phyloP scores from a whole-genome alignment of 2,888 invertebrate species.

The Chrysodeixis includens region DNA sequence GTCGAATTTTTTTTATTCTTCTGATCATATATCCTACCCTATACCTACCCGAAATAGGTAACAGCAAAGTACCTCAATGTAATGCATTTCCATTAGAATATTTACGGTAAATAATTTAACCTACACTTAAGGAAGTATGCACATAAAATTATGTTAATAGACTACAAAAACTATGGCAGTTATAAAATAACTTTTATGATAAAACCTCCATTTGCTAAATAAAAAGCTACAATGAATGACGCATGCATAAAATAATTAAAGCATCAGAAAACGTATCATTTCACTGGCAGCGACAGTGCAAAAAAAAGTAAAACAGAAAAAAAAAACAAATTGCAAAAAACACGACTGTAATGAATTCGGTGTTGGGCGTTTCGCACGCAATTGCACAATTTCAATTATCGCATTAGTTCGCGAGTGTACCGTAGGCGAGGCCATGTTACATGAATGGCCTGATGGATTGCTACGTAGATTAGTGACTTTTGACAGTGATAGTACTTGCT shows the following conservation, averaged over 20 bases:
- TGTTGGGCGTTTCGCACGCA: slow-evolving; percentile 86
- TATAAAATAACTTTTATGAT: slow-evolving; percentile 57
- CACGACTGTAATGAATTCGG: slow-evolving; percentile 86
- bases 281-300: slow-evolving; percentile 69
- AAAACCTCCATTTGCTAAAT: slow-evolving; percentile 68
- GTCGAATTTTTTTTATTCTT: no score
- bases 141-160: slow-evolving; percentile 44
- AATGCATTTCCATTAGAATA: neutral
- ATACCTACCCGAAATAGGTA: no score
- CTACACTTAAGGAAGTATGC: slow-evolving; percentile 21
- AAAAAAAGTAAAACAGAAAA: slow-evolving; percentile 59
- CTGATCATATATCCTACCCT: no score
- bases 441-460: slow-evolving; percentile 72
- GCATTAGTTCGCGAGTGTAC: slow-evolving; percentile 83
- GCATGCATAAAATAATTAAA: slow-evolving; percentile 80
- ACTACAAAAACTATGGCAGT: slow-evolving; percentile 41
- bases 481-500: slow-evolving; percentile 61
- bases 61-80: no score
- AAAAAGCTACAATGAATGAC: slow-evolving; percentile 61
- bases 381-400: slow-evolving; percentile 90
- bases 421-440: slow-evolving; percentile 65
- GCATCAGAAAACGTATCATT: slow-evolving; percentile 79
- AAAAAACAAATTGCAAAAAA: slow-evolving; percentile 80
- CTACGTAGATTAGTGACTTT: slow-evolving; percentile 61
- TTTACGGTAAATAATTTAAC: neutral